Evolutionary conservation across 2,888 invertebrate genomes (phyloP), one percentile per base, ranked within the genome.

Genomic region (Clusia tigrina): DNA sequence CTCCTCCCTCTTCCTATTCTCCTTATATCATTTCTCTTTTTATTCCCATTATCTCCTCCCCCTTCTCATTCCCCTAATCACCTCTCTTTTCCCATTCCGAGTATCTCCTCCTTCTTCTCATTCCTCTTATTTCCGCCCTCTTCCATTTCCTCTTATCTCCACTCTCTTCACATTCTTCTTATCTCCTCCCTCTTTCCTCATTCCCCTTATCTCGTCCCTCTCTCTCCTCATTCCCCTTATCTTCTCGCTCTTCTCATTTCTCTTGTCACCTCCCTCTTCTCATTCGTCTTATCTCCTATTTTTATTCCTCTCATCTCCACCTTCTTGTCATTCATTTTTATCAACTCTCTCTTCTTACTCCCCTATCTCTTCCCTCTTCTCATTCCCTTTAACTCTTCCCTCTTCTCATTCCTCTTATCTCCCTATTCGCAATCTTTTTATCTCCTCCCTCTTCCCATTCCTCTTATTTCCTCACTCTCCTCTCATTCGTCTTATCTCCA

Each of bases 101-200:
- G n/a, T n/a, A 10, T 48, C 20, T 18, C n/a, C 48, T 48, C 20
- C 20, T 18, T 48, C n/a, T 48, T 6, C 48, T 48, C n/a, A 10
- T 48, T n/a, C 20, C 48, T 10, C 48, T n/a, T 18, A 10, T n/a
- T n/a, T 6, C 20, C n/a, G 6, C 48, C n/a, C 48, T 10, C 37
- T 24, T 55, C 55, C 55, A 26, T 23, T 37, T 37, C 51, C 42
- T 57, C 42, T 9, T 25, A 48, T n/a, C 17, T 24, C 54, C 12
- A 32, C 32, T 32, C 12, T 12, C 12, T 32, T 52, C 42, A n/a
- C 42, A 9, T 22, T 46, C 23, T 38, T 23, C 24, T 20, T 46
- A 10, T 12, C 18, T 38, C 38, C n/a, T 42, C 10, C 22, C 22
- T 17, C 2, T 20, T 22, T 38, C 5, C 25, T 22, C 12, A 9